phyloP scores from a whole-genome alignment of 30 jellyfish, hydroid and myxozoan species.

The Catostylus mosaicus region DNA sequence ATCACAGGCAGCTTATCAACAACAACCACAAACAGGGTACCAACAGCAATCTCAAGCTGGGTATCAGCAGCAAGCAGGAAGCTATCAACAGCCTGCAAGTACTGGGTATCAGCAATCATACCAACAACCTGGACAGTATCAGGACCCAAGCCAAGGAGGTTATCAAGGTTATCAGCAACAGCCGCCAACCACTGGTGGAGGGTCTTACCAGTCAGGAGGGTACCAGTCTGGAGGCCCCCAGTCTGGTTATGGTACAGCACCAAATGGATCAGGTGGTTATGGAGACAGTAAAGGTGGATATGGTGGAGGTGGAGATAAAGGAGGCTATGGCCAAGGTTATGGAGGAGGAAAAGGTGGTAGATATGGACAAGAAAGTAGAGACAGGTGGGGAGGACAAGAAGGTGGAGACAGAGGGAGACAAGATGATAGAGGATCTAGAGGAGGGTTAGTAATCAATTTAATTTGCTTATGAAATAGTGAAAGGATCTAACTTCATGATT shows the following conservation, averaged over 20 bases:
- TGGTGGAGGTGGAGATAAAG: constrained; percentile 45
- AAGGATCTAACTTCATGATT: neutral
- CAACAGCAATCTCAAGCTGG: constrained; percentile 25
- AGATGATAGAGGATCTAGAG: constrained; percentile 63
- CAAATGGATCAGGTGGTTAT: constrained; percentile 32
- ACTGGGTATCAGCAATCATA: constrained; percentile 40
- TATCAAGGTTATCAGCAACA: constrained; percentile 53
- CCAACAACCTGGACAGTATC: constrained; percentile 37
- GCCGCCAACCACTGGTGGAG: constrained; percentile 23
- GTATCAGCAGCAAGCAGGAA: neutral
- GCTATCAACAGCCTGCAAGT: constrained; percentile 13
- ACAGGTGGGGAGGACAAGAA: constrained; percentile 51
- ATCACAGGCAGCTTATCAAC: neutral
- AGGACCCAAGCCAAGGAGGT: constrained; percentile 36
- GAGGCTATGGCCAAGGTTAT: constrained; percentile 45
- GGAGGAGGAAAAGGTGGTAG: constrained; percentile 43
- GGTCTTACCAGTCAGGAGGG: constrained; percentile 21
- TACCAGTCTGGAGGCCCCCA: constrained; percentile 28
- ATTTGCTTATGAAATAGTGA: too few species aligned
- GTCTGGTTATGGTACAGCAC: constrained; percentile 37
- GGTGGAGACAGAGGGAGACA: constrained; percentile 62
- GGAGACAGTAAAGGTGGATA: constrained; percentile 55
- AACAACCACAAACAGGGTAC: too few species aligned
- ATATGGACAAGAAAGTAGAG: constrained; percentile 28
- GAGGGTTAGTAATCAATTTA: constrained; percentile 48